Conservation (phyloP, 2,113 vertebrate species). For the Chunga burmeisteri region DNA sequence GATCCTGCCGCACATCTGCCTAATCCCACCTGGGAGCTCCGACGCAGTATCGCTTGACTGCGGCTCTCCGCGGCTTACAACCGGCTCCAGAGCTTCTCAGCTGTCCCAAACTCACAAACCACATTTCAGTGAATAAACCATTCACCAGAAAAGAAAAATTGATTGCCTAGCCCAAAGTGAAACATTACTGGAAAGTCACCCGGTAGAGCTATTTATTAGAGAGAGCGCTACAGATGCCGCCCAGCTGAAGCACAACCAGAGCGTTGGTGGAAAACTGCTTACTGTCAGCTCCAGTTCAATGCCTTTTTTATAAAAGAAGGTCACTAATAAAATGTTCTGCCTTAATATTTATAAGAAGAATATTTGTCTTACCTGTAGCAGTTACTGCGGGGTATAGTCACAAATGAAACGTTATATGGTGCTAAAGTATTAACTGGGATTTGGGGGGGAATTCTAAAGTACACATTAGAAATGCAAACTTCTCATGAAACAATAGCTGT, state of each 20-base stretch:
- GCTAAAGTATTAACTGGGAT: not conserved
- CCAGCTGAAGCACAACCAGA: not conserved
- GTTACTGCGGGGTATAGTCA: not conserved
- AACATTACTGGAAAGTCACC: not conserved
- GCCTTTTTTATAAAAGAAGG: not conserved
- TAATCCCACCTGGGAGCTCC: not conserved
- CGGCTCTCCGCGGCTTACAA: not conserved
- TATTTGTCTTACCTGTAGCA: not conserved
- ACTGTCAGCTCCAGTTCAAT: conserved; percentile 4
- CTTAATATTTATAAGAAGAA: not conserved
- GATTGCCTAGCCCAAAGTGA: not conserved
- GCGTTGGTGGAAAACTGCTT: not conserved
- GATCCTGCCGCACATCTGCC: rapidly evolving
- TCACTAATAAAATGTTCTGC: conserved; percentile 7
- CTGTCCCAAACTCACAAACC: not conserved
- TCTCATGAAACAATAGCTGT: conserved; percentile 1
- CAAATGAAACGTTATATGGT: not conserved
- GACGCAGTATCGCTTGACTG: not conserved
- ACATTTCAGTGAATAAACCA: conserved; percentile 17
- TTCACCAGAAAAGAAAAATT: not conserved
- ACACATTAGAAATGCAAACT: not conserved
- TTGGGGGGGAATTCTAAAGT: not conserved
- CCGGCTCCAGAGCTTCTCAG: not conserved
- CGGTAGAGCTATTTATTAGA: not conserved
- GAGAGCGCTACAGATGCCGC: not conserved